These are phyloP conservation scores for Hiodon tergisus DNA, from an alignment of 2,113 vertebrate species.

Conservation along the genomic window DNA sequence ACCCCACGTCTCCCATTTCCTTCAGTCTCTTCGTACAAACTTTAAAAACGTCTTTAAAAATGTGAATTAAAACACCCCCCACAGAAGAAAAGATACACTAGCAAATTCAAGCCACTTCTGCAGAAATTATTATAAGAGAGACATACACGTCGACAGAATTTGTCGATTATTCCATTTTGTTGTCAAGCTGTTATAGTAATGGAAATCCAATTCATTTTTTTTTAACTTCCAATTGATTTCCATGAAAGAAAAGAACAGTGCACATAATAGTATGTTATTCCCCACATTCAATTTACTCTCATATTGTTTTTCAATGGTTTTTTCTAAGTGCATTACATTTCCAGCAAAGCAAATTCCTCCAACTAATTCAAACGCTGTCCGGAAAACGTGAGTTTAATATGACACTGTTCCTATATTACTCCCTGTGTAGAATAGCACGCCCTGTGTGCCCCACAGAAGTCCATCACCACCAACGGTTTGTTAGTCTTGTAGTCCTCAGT, in stretches of 20 bases:
- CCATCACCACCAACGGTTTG: no score
- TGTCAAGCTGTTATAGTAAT: background rate
- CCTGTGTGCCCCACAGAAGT: no score
- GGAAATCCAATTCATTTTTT: constrained; percentile 2
- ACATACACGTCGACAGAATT: background rate
- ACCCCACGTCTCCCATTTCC: background rate
- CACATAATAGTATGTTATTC: constrained; percentile 7
- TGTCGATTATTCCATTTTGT: background rate
- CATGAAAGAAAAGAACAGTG: constrained; percentile 1
- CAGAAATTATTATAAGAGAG: background rate
- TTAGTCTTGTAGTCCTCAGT: no score
- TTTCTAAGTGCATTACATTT: background rate
- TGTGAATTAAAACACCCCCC: background rate
- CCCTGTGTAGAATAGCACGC: no score
- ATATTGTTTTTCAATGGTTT: background rate
- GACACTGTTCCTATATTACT: no score
- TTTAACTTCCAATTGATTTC: constrained; percentile 9
- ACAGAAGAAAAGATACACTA: background rate
- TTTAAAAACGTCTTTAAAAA: background rate
- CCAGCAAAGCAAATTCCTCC: background rate
- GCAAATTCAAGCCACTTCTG: no score
- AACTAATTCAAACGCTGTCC: background rate
- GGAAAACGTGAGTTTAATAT: no score
- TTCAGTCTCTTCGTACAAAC: background rate
- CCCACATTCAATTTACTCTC: constrained; percentile 8